These are phyloP conservation scores for Antrozous pallidus DNA, from an alignment of 2,797 vertebrate genomes.

Conservation along the genomic window DNA sequence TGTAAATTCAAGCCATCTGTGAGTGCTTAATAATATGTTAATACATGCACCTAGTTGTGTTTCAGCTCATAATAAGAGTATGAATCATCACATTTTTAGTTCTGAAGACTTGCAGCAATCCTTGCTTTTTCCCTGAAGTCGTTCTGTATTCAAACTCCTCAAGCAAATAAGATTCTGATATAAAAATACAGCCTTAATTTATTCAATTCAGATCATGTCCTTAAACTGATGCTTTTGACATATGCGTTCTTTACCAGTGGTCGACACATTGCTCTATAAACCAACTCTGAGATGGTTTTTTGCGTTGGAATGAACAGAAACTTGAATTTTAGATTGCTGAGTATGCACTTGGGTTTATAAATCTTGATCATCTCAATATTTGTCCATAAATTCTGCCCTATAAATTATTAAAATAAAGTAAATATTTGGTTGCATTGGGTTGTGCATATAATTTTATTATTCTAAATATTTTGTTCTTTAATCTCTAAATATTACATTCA, in stretches of 20 bases:
- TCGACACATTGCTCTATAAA: not conserved
- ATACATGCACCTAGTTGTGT: slow-evolving; percentile 13
- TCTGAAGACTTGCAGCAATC: not conserved
- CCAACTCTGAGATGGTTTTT: not conserved
- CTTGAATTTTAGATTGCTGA: slow-evolving; percentile 32
- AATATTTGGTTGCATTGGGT: not conserved
- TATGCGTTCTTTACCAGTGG: not conserved
- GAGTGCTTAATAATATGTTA: slow-evolving; percentile 53
- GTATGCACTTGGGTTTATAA: not conserved
- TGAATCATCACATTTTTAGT: slow-evolving; percentile 35
- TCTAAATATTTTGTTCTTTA: slow-evolving; percentile 35
- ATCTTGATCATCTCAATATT: not conserved
- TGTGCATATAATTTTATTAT: not conserved
- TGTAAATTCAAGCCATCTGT: slow-evolving; percentile 41
- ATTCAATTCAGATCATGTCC: slow-evolving; percentile 14
- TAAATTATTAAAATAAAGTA: slow-evolving; percentile 25
- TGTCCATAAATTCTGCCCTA: not conserved
- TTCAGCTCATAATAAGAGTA: not conserved
- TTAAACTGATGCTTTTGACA: slow-evolving; percentile 30
- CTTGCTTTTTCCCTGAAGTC: slow-evolving; percentile 2
- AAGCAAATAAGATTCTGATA: slow-evolving; percentile 42
- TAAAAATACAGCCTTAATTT: slow-evolving; percentile 25
- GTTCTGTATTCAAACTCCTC: slow-evolving; percentile 9
- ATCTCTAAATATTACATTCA: slow-evolving; percentile 11
- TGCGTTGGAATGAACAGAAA: not conserved